Evolutionary conservation across 2,113 vertebrate species (phyloP).

Genomic region (Lota lota): DNA sequence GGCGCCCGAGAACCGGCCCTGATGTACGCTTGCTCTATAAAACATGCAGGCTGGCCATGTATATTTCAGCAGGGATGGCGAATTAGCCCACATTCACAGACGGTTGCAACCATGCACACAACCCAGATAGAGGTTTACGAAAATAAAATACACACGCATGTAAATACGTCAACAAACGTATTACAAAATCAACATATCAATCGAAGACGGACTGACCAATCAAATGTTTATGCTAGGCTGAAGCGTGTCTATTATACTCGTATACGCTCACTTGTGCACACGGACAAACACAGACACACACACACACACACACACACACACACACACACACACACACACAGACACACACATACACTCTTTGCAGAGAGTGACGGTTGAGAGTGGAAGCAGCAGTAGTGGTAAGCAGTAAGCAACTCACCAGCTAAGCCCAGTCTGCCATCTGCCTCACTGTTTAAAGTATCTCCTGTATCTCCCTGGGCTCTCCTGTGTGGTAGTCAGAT

Average conservation of each 20-base stretch:
- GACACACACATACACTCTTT: not conserved
- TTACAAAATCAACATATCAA: slow-evolving; percentile 13
- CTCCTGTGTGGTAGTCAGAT: not conserved
- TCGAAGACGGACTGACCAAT: not conserved
- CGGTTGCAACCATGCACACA: slow-evolving; percentile 44
- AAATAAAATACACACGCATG: slow-evolving; percentile 16
- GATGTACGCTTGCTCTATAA: slow-evolving; percentile 52
- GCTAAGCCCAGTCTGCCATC: slow-evolving; percentile 64
- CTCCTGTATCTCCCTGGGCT: slow-evolving; percentile 25
- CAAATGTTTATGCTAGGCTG: not conserved
- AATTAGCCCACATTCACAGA: slow-evolving; percentile 66
- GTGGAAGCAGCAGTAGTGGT: not conserved
- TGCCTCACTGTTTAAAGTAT: slow-evolving; percentile 40
- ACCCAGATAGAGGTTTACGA: slow-evolving; percentile 36
- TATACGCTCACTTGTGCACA: not conserved
- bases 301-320: slow-evolving; percentile 1
- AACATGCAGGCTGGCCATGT: slow-evolving; percentile 64
- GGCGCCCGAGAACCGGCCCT: slow-evolving; percentile 51
- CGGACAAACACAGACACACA: not conserved
- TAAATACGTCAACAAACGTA: slow-evolving; percentile 23
- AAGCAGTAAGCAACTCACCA: slow-evolving; percentile 57
- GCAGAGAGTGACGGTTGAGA: slow-evolving; percentile 5
- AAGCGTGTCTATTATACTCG: not conserved
- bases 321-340: slow-evolving; percentile 1
- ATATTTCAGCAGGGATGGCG: slow-evolving; percentile 59